Conservation (phyloP, 2,113 vertebrate species). For the Xenopus tropicalis region DNA sequence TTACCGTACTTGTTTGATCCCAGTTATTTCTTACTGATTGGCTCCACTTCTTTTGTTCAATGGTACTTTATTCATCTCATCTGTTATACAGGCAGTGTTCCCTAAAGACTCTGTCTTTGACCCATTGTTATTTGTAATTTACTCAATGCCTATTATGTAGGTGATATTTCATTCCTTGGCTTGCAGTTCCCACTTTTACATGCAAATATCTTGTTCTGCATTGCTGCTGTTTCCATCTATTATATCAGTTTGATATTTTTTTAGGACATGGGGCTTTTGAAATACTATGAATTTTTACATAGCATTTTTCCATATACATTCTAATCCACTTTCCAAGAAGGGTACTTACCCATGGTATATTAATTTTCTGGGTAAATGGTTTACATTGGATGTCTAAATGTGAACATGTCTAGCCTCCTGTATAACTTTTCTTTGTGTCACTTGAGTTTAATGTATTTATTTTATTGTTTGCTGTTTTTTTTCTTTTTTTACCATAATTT, state of each 20-base stretch:
- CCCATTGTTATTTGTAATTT: slow-evolving; percentile 39
- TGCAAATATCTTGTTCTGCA: slow-evolving; percentile 20
- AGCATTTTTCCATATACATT: background rate
- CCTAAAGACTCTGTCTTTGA: slow-evolving; percentile 30
- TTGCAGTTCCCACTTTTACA: slow-evolving; percentile 31
- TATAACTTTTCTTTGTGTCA: no score
- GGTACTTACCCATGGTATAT: background rate
- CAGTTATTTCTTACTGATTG: slow-evolving; percentile 41
- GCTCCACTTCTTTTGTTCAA: slow-evolving; percentile 36
- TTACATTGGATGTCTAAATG: no score
- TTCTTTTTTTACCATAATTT: no score
- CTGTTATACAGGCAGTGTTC: slow-evolving; percentile 27
- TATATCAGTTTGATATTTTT: background rate
- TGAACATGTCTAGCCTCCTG: background rate
- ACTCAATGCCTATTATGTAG: slow-evolving; percentile 32
- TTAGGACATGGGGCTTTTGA: background rate
- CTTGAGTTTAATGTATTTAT: no score
- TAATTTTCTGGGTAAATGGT: background rate
- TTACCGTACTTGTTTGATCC: slow-evolving; percentile 42
- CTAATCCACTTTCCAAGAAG: background rate
- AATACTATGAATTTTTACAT: background rate
- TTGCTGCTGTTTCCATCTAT: background rate
- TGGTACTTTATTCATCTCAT: slow-evolving; percentile 35
- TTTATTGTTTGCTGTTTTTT: no score
- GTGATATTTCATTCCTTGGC: slow-evolving; percentile 20